Conservation (phyloP, 2,888 invertebrate genomes). For the Fragum sueziense region DNA sequence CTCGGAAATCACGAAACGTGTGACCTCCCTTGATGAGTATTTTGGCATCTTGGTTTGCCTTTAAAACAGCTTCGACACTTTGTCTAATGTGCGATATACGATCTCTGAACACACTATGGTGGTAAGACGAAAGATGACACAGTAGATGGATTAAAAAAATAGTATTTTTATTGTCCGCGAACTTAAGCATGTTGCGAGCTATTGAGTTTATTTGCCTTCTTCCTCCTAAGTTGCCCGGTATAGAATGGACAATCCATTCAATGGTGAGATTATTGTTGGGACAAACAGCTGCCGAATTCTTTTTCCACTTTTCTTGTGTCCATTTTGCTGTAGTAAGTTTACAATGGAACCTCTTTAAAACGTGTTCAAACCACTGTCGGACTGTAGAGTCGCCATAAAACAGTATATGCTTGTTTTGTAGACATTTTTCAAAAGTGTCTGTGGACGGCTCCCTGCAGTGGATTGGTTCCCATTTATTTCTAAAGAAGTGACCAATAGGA, state of each 20-base stretch:
- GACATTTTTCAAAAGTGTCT: conserved; percentile 7
- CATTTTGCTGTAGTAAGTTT: conserved; percentile 14
- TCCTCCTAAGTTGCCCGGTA: conserved; percentile 10
- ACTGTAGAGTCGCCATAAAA: conserved; percentile 38
- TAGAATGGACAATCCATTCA: conserved; percentile 12
- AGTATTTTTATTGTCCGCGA: not conserved
- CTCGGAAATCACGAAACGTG: not conserved
- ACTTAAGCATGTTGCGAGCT: not conserved
- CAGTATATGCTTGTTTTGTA: conserved; percentile 21
- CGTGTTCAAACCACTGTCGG: conserved; percentile 26
- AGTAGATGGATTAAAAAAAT: conserved; percentile 29
- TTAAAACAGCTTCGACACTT: conserved; percentile 18
- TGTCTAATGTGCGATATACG: conserved; percentile 13
- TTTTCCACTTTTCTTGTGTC: conserved; percentile 30
- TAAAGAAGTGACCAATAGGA: conserved; percentile 8
- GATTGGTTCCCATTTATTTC: conserved; percentile 10
- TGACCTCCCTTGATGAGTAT: conserved; percentile 18
- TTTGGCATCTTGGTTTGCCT: conserved; percentile 9
- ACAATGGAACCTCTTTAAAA: conserved; percentile 13
- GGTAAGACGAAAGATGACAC: conserved; percentile 20
- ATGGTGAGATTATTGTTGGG: conserved; percentile 9
- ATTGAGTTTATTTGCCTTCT: not conserved
- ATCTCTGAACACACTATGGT: conserved; percentile 13
- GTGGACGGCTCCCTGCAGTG: conserved; percentile 1
- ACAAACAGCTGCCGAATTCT: not conserved